Percentiles rank a stretch among this genome's conserved stretches.
phyloP scores from a whole-genome alignment of 2,888 invertebrate genomes.

The Epistrophe eligans region DNA sequence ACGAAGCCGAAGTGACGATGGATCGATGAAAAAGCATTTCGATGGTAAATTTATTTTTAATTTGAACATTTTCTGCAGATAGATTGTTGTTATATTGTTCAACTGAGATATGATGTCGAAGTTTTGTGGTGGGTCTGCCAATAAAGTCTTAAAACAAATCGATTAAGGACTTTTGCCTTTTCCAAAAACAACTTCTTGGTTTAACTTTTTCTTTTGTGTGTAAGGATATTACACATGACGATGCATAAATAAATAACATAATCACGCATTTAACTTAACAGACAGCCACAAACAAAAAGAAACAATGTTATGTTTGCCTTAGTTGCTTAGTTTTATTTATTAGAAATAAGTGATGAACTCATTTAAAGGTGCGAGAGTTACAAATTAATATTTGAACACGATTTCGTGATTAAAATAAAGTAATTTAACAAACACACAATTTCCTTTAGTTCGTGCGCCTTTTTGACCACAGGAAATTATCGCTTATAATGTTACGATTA shows the following conservation, averaged over 20 bases:
- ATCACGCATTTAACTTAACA: constrained; percentile 3
- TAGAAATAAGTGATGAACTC: neutral
- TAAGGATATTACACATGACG: neutral
- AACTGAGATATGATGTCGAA: constrained; percentile 3
- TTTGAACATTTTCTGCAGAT: neutral
- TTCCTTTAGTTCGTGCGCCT: neutral
- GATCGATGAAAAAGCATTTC: constrained; percentile 10
- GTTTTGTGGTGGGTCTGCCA: neutral
- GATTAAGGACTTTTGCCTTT: neutral
- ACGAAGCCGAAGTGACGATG: neutral
- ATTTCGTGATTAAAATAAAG: constrained; percentile 12
- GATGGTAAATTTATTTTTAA: constrained; percentile 18
- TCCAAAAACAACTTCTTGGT: neutral
- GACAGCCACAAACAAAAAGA: neutral
- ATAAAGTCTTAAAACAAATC: constrained; percentile 2
- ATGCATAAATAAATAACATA: neutral
- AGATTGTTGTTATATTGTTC: neutral
- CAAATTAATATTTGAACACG: constrained; percentile 21
- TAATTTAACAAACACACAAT: constrained; percentile 15
- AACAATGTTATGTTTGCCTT: neutral
- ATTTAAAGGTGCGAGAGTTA: neutral
- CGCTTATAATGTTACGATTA: neutral
- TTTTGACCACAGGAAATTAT: constrained; percentile 30
- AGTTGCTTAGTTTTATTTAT: neutral
- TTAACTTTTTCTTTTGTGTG: neutral